These are phyloP conservation scores for Steatocranus sp. DNA, from an alignment of 2,797 vertebrate species.

Conservation along the genomic window DNA sequence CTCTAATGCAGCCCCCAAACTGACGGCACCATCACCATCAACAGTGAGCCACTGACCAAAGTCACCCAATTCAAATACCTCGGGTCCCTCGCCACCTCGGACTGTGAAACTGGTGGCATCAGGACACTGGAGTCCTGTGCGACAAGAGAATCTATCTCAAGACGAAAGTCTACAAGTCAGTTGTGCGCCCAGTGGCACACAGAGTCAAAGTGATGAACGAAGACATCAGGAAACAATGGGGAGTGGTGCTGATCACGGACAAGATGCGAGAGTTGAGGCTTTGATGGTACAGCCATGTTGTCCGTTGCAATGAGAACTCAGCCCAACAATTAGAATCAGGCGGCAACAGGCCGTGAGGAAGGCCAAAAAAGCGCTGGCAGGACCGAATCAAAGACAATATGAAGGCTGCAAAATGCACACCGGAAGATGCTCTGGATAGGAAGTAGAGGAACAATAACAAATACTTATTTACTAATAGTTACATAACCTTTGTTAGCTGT, in stretches of 20 bases:
- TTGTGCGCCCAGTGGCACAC: accelerated
- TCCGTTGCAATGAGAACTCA: not conserved
- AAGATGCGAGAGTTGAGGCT: accelerated
- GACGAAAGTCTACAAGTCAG: not conserved
- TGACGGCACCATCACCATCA: accelerated
- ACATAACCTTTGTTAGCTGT: not conserved
- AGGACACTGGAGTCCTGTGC: not conserved
- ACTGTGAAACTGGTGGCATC: not conserved
- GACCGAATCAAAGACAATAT: accelerated
- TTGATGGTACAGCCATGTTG: not conserved
- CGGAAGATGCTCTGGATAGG: not conserved
- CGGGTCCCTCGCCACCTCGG: not conserved
- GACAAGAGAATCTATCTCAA: accelerated
- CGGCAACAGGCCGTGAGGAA: accelerated
- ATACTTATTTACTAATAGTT: not conserved
- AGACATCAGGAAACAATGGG: not conserved
- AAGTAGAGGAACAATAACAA: not conserved
- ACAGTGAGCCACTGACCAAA: not conserved
- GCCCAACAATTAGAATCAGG: accelerated
- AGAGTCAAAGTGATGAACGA: not conserved
- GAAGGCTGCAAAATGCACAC: accelerated
- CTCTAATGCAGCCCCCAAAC: accelerated
- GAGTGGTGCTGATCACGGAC: not conserved
- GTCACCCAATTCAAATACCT: not conserved
- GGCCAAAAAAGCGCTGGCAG: accelerated